phyloP scores from a whole-genome alignment of 2,888 invertebrate genomes.

The Thecophora atra region DNA sequence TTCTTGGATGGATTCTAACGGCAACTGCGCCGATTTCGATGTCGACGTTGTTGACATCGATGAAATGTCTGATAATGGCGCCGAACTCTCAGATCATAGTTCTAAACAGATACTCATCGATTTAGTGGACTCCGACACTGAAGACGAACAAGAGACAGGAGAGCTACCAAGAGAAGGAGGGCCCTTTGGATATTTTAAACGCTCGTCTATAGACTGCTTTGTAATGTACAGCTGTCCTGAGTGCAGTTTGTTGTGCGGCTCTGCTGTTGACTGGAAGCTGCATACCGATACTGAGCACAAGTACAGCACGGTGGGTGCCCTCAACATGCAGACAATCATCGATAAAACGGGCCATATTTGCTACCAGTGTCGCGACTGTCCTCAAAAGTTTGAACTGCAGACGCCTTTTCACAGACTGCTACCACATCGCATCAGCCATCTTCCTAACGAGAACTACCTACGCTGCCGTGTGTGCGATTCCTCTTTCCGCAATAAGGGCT shows the following conservation, averaged over 20 bases:
- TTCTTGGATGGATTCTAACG: not conserved
- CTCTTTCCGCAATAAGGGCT: constrained; percentile 4
- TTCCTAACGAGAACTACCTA: constrained; percentile 29
- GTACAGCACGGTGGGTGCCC: constrained; percentile 33
- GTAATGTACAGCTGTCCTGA: constrained; percentile 34
- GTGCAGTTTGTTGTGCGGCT: constrained; percentile 34
- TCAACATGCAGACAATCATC: constrained; percentile 40
- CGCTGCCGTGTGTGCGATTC: constrained; percentile 37
- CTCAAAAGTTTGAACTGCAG: constrained; percentile 21
- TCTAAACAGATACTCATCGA: constrained; percentile 3
- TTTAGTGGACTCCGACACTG: constrained; percentile 13
- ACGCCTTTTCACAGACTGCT: constrained; percentile 5
- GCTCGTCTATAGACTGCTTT: constrained; percentile 5
- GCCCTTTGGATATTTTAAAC: too few relatives aligned
- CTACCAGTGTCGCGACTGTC: constrained; percentile 37
- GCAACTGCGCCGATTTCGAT: not conserved
- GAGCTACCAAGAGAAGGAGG: too few relatives aligned
- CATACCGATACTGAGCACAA: constrained; percentile 38
- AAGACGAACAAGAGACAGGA: not conserved
- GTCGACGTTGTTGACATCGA: not conserved
- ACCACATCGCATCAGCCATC: constrained; percentile 37
- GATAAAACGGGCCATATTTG: constrained; percentile 32
- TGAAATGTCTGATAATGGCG: not conserved
- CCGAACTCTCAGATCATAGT: constrained; percentile 1
- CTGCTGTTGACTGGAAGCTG: constrained; percentile 35